Percentiles rank a stretch among this genome's conserved stretches.
These are phyloP conservation scores for Drosophila affinis DNA, from an alignment of 2,888 invertebrate species.

Conservation along the genomic window DNA sequence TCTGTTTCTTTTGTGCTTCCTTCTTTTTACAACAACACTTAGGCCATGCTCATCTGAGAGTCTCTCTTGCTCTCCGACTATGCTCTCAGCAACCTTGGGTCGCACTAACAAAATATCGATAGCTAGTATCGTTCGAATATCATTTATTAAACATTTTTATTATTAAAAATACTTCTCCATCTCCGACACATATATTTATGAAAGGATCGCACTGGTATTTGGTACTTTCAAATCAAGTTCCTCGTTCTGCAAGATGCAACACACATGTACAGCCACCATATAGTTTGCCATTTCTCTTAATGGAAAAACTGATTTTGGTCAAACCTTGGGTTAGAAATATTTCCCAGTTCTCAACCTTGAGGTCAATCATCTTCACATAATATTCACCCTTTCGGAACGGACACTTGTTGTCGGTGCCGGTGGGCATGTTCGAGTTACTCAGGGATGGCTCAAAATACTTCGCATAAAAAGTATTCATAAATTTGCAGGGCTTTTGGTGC, in stretches of 20 bases:
- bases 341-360: not conserved
- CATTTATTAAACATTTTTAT: too few relatives aligned
- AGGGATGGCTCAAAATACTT: not conserved
- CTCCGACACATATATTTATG: too few relatives aligned
- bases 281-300: not conserved
- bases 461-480: not conserved
- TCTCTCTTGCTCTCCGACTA: too few relatives aligned
- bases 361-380: not conserved
- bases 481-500: not conserved
- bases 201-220: not conserved
- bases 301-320: not conserved
- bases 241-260: rapidly evolving
- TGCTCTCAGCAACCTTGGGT: too few relatives aligned
- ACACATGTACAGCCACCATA: not conserved
- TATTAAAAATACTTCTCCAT: too few relatives aligned
- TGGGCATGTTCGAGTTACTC: not conserved
- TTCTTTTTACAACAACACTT: too few relatives aligned
- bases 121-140: too few relatives aligned
- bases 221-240: not conserved
- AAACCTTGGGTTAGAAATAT: not conserved
- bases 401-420: not conserved
- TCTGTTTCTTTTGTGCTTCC: too few relatives aligned
- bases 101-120: too few relatives aligned
- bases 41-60: too few relatives aligned
- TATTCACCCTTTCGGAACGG: slow-evolving; percentile 6